These are phyloP conservation scores for Gymnosoma rotundatum DNA, from an alignment of 2,888 invertebrate species.

Conservation along the genomic window DNA sequence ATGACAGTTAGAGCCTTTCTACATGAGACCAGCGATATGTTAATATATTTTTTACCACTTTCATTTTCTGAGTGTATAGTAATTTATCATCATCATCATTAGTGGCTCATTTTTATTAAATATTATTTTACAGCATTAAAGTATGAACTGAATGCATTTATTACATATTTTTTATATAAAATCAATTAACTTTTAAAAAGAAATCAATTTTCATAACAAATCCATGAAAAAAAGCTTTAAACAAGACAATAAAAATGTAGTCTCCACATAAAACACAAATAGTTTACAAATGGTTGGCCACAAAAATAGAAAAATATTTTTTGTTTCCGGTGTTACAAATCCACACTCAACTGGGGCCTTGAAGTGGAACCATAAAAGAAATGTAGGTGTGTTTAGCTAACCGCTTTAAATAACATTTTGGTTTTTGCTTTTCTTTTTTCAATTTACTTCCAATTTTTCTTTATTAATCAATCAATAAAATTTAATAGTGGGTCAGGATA, in stretches of 20 bases:
- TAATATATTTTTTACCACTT: too few relatives aligned
- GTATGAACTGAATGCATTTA: too few relatives aligned
- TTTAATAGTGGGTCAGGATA: constrained; percentile 58
- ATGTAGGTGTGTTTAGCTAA: constrained; percentile 10
- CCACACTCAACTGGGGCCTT: background rate
- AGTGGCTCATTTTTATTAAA: too few relatives aligned
- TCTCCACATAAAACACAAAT: too few relatives aligned
- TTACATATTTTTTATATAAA: too few relatives aligned
- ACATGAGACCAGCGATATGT: too few relatives aligned
- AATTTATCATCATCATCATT: background rate
- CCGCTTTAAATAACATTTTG: background rate
- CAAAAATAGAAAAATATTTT: constrained; percentile 23
- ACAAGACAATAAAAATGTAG: background rate
- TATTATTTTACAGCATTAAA: too few relatives aligned
- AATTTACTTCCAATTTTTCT: constrained; percentile 4
- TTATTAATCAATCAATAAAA: background rate
- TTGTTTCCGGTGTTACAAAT: constrained; percentile 45
- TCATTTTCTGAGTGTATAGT: background rate
- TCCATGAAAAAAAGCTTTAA: background rate
- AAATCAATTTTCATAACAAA: constrained; percentile 20
- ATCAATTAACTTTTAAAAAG: too few relatives aligned
- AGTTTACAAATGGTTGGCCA: background rate
- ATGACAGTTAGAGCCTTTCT: too few relatives aligned
- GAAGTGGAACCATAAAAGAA: background rate
- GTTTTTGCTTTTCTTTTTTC: background rate